phyloP scores from a whole-genome alignment of 2,113 vertebrate species.

The Halichoerus grypus region DNA sequence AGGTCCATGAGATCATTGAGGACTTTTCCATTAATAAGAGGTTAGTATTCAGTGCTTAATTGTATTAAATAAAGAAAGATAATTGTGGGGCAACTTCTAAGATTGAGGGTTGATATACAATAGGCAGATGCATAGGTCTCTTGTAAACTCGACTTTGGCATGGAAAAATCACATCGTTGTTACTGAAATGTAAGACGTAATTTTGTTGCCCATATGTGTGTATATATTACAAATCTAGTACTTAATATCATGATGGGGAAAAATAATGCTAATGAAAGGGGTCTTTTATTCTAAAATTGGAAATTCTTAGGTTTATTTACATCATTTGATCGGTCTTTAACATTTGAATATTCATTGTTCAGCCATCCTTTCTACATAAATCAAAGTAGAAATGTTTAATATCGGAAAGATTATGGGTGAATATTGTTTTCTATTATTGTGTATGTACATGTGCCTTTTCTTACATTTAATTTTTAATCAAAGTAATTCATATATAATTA shows the following conservation, averaged over 20 bases:
- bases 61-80: not conserved
- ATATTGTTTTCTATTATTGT: not conserved
- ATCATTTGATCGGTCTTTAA: not conserved
- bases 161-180: not conserved
- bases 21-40: not conserved
- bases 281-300: not conserved
- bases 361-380: not conserved
- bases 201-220: not conserved
- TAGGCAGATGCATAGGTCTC: not conserved
- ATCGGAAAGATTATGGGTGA: not conserved
- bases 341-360: not conserved
- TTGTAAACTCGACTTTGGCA: not conserved
- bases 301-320: conserved; percentile 5
- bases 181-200: not conserved
- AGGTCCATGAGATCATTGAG: not conserved
- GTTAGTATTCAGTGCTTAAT: not conserved
- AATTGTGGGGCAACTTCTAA: not conserved
- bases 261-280: not conserved
- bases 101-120: not conserved
- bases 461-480: conserved; percentile 13
- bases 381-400: not conserved
- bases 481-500: not conserved
- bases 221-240: not conserved
- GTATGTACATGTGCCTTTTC: not conserved
- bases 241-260: not conserved